phyloP scores from a whole-genome alignment of 1,140 invertebrate genomes.

The Drosophila kikkawai region DNA sequence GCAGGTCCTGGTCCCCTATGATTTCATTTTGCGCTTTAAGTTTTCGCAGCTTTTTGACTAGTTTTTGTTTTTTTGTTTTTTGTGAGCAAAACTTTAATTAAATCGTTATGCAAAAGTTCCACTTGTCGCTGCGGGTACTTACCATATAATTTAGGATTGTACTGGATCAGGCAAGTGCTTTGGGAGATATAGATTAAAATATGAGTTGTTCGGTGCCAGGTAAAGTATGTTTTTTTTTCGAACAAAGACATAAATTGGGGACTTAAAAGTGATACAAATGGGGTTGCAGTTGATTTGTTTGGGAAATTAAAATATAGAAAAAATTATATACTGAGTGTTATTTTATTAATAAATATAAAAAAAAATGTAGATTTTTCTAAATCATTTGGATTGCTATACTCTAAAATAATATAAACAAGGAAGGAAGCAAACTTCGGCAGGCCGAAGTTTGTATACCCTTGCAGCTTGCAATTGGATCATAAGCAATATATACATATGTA shows the following conservation, averaged over 20 bases:
- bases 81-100: constrained; percentile 67
- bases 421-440: too few species aligned
- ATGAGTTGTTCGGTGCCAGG: constrained; percentile 10
- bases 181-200: constrained; percentile 34
- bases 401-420: neutral
- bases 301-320: neutral
- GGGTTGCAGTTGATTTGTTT: neutral
- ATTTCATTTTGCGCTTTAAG: constrained; percentile 66
- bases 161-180: constrained; percentile 71
- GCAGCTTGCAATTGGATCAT: too few species aligned
- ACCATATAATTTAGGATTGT: constrained; percentile 70
- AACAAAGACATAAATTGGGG: constrained; percentile 3
- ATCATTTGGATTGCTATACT: neutral
- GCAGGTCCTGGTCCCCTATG: constrained; percentile 22
- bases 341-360: too few species aligned
- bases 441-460: too few species aligned
- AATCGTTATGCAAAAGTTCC: constrained; percentile 79
- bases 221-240: constrained; percentile 8
- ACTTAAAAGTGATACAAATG: neutral
- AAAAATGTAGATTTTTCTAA: too few species aligned
- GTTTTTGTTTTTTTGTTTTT: neutral
- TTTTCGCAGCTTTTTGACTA: constrained; percentile 66
- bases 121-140: constrained; percentile 62
- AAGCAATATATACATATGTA: too few species aligned
- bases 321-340: neutral